A percentile compares a stretch with the other conserved stretches of the same genome.
These are phyloP conservation scores for Aplidium turbinatum DNA, from an alignment of 23 tunicate genomes.

Conservation along the genomic window DNA sequence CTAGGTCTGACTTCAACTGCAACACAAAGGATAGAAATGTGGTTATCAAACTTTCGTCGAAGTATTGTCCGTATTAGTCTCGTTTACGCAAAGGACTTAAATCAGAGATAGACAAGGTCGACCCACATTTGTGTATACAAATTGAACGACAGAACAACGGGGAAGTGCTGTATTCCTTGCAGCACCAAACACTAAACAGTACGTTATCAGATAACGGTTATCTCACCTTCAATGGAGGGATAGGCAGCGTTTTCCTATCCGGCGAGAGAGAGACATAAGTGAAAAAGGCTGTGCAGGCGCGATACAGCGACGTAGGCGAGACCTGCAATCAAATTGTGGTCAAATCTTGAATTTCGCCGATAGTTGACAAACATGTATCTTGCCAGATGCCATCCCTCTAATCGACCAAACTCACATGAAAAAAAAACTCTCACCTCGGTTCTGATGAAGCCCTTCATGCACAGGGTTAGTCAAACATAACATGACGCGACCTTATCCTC, in stretches of 20 bases:
- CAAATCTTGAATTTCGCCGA: neutral
- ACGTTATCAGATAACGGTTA: neutral
- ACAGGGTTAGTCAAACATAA: too few relatives aligned
- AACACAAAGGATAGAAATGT: neutral
- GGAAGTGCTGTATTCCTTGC: too few relatives aligned
- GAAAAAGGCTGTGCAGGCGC: slow-evolving; percentile 34
- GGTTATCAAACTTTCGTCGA: neutral
- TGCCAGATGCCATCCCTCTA: neutral
- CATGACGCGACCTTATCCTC: too few relatives aligned
- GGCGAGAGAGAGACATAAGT: slow-evolving; percentile 23
- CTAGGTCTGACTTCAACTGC: slow-evolving; percentile 22
- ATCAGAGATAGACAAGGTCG: too few relatives aligned
- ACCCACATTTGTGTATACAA: neutral
- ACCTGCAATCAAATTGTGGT: neutral
- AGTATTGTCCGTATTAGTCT: too few relatives aligned
- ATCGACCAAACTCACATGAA: neutral
- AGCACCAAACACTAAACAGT: too few relatives aligned
- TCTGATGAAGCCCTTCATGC: neutral
- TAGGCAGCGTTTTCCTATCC: slow-evolving; percentile 15
- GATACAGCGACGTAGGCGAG: neutral
- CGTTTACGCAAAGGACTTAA: too few relatives aligned
- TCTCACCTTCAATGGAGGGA: slow-evolving; percentile 30
- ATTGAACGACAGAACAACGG: neutral
- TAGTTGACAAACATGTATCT: neutral
- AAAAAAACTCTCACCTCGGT: neutral